Conservation (phyloP, 2,888 invertebrate genomes). For the Hylaea fasciaria region DNA sequence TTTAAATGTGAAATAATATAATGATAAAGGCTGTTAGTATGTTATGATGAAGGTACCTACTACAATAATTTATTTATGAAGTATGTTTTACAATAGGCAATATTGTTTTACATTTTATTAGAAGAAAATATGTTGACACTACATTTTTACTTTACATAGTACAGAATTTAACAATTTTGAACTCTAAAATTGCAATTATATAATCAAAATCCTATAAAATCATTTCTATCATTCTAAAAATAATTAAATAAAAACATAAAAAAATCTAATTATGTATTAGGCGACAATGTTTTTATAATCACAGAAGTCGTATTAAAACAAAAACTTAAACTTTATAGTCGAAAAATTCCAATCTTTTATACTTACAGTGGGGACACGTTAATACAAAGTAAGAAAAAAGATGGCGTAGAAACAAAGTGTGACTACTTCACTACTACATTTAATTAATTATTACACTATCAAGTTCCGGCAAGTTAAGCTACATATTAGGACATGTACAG, state of each 20-base stretch:
- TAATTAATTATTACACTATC: slow-evolving; percentile 58
- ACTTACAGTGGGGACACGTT: slow-evolving; percentile 42
- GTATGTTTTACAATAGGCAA: not conserved
- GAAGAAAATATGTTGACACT: slow-evolving; percentile 12
- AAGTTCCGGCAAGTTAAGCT: slow-evolving; percentile 58
- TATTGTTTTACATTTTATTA: slow-evolving; percentile 24
- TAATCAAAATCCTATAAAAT: slow-evolving; percentile 45
- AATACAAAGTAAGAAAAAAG: slow-evolving; percentile 6
- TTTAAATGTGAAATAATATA: slow-evolving; percentile 32
- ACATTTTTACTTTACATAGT: slow-evolving; percentile 24
- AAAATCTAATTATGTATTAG: slow-evolving; percentile 52
- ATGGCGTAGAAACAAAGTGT: slow-evolving; percentile 37
- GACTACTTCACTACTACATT: slow-evolving; percentile 58
- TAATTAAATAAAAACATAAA: slow-evolving; percentile 54
- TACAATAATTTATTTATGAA: no score
- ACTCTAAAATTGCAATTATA: slow-evolving; percentile 7
- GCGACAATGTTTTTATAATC: slow-evolving; percentile 64
- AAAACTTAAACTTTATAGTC: slow-evolving; percentile 43
- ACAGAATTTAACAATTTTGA: slow-evolving; percentile 15
- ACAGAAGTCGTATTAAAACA: slow-evolving; percentile 60
- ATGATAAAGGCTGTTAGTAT: slow-evolving; percentile 15
- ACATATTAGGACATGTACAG: slow-evolving; percentile 49
- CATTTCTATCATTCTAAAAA: slow-evolving; percentile 46
- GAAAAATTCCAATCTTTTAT: slow-evolving; percentile 53
- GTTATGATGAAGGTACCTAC: slow-evolving; percentile 1